phyloP scores from a whole-genome alignment of 2,888 invertebrate species.

The Thecophora atra region DNA sequence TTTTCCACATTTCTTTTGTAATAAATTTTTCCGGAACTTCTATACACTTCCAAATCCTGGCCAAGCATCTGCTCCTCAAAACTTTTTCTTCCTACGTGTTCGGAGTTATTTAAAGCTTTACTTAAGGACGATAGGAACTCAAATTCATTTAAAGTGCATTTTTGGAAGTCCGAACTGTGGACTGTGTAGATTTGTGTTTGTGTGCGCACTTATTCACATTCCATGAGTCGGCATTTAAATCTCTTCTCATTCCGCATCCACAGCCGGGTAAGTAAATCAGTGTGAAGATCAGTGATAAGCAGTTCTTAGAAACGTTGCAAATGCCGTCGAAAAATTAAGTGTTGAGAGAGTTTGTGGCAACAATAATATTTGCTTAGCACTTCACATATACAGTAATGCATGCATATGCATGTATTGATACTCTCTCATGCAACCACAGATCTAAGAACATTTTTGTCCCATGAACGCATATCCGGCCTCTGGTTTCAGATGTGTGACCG shows the following conservation, averaged over 20 bases:
- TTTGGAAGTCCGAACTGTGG: background rate
- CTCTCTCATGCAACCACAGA: background rate
- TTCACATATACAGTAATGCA: constrained; percentile 11
- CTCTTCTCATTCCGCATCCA: background rate
- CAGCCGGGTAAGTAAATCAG: constrained; percentile 12
- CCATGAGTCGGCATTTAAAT: background rate
- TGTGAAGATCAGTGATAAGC: background rate
- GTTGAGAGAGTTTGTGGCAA: constrained; percentile 25
- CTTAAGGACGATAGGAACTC: background rate
- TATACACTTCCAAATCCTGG: background rate
- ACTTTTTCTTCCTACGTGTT: background rate
- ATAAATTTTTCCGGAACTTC: constrained; percentile 3
- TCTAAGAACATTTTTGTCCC: too few relatives aligned
- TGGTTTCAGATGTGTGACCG: background rate
- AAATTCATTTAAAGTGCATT: constrained; percentile 9
- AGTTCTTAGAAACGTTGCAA: constrained; percentile 22
- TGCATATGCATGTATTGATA: background rate
- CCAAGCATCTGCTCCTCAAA: too few relatives aligned
- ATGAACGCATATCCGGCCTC: too few relatives aligned
- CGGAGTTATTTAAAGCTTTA: constrained; percentile 13
- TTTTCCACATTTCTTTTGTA: background rate
- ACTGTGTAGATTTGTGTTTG: background rate
- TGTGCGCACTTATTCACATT: background rate
- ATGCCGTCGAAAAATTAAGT: constrained; percentile 21
- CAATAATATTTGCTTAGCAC: constrained; percentile 23